These are phyloP conservation scores for Zaprionus nigranus DNA, from an alignment of 1,140 invertebrate species.

Conservation along the genomic window DNA sequence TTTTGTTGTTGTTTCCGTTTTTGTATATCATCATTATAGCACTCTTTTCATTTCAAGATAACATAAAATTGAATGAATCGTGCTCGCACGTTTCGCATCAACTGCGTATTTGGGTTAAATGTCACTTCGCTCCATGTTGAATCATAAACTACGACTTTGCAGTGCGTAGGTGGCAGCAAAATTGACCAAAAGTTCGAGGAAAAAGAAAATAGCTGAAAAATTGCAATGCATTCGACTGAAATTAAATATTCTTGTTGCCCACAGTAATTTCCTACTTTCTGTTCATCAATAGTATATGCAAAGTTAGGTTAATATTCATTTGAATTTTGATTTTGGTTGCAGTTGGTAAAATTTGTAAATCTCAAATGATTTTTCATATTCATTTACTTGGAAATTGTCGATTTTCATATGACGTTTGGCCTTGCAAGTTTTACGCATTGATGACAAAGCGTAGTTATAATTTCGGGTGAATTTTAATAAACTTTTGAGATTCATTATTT, in stretches of 20 bases:
- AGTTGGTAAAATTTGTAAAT: too few species aligned
- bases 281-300: too few species aligned
- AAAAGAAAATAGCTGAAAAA: background rate
- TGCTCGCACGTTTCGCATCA: conserved; percentile 64
- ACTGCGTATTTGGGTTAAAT: conserved; percentile 78
- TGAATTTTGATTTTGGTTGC: too few species aligned
- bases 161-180: conserved; percentile 28
- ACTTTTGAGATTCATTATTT: background rate
- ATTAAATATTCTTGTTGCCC: background rate
- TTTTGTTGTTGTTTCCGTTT: conserved; percentile 37
- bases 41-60: conserved; percentile 50
- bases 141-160: conserved; percentile 15
- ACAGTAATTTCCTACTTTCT: background rate
- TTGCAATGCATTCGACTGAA: background rate
- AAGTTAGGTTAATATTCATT: too few species aligned
- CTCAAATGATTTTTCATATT: background rate
- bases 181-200: background rate
- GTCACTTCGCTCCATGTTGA: conserved; percentile 53
- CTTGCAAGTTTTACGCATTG: too few species aligned
- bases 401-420: too few species aligned
- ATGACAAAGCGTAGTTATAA: too few species aligned
- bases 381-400: too few species aligned
- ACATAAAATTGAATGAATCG: conserved; percentile 71
- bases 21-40: conserved; percentile 64
- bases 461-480: too few species aligned